phyloP scores from a whole-genome alignment of 2,888 invertebrate genomes.

The Sycophila texana region DNA sequence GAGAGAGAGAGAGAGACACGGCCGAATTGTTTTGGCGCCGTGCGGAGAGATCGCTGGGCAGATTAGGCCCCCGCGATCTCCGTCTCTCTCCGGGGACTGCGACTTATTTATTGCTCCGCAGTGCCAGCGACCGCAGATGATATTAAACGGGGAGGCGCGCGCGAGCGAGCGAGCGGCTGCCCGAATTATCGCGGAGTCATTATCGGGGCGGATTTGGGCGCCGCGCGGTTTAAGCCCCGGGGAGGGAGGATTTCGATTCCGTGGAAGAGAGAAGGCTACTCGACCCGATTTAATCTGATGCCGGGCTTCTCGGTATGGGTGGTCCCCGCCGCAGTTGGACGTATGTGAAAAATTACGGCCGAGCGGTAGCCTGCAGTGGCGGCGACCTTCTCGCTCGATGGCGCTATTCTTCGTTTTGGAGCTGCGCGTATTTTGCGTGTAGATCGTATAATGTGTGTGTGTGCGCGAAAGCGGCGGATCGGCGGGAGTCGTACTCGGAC shows the following conservation, averaged over 20 bases:
- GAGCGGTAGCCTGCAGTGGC: neutral
- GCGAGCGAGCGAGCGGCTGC: neutral
- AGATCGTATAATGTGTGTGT: no score
- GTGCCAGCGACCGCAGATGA: constrained; percentile 35
- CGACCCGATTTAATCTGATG: constrained; percentile 41
- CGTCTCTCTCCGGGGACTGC: constrained; percentile 29
- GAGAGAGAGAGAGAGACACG: constrained; percentile 27
- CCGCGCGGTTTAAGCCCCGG: neutral
- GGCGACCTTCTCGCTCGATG: no score
- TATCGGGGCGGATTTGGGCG: constrained; percentile 29
- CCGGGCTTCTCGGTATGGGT: constrained; percentile 45
- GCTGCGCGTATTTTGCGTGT: no score
- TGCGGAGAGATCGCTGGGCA: constrained; percentile 38
- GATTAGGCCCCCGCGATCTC: constrained; percentile 44
- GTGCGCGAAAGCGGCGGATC: no score
- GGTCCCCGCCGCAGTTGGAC: constrained; percentile 46
- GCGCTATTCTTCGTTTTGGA: no score
- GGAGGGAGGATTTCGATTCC: constrained; percentile 23
- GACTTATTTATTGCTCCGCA: constrained; percentile 50
- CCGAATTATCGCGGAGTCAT: constrained; percentile 44
- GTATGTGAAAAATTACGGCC: constrained; percentile 48
- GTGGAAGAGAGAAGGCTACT: constrained; percentile 23
- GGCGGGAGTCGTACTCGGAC: constrained; percentile 4
- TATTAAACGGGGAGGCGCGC: constrained; percentile 6
- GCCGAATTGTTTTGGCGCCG: constrained; percentile 46